Percentiles rank a stretch among this genome's conserved stretches.
Conservation (phyloP, 2,113 vertebrate genomes). For the Scatophagus argus region DNA sequence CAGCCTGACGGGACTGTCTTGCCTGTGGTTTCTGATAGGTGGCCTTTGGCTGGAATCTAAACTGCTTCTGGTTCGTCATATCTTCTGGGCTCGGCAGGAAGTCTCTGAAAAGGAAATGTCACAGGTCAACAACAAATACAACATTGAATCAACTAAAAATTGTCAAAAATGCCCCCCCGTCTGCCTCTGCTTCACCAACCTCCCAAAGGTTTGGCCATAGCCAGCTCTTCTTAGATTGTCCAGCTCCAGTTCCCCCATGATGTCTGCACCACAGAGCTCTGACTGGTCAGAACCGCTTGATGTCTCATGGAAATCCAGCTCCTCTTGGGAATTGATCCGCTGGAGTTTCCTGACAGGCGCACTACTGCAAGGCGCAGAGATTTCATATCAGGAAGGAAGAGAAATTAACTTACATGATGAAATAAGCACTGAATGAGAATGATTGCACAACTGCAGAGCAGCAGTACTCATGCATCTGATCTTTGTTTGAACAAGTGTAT, state of each 20-base stretch:
- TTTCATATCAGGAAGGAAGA: not conserved
- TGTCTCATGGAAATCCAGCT: slow-evolving; percentile 78
- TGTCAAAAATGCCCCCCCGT: too few relatives aligned
- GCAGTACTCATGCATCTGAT: not conserved
- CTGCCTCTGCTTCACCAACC: slow-evolving; percentile 38
- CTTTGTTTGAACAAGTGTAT: not conserved
- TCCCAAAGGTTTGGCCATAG: slow-evolving; percentile 24
- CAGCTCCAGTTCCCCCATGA: slow-evolving; percentile 55
- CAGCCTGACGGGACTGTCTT: slow-evolving; percentile 1
- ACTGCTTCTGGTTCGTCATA: slow-evolving; percentile 23
- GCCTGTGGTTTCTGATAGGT: not conserved
- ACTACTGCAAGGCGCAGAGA: slow-evolving; percentile 56
- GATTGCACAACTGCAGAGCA: not conserved
- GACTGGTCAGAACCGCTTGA: slow-evolving; percentile 80
- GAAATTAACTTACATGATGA: not conserved
- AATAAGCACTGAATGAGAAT: not conserved
- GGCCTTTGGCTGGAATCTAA: slow-evolving; percentile 37
- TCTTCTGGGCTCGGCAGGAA: slow-evolving; percentile 33
- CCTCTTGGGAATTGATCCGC: slow-evolving; percentile 85
- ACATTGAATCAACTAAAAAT: too few relatives aligned
- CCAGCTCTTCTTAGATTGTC: not conserved
- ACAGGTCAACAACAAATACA: too few relatives aligned
- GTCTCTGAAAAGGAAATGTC: slow-evolving; percentile 34
- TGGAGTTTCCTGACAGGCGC: slow-evolving; percentile 70
- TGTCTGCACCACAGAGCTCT: slow-evolving; percentile 62